Evolutionary conservation across 2,113 vertebrate genomes (phyloP), one percentile per base, ranked within the genome.

Genomic region (Gallinago jamesoni): DNA sequence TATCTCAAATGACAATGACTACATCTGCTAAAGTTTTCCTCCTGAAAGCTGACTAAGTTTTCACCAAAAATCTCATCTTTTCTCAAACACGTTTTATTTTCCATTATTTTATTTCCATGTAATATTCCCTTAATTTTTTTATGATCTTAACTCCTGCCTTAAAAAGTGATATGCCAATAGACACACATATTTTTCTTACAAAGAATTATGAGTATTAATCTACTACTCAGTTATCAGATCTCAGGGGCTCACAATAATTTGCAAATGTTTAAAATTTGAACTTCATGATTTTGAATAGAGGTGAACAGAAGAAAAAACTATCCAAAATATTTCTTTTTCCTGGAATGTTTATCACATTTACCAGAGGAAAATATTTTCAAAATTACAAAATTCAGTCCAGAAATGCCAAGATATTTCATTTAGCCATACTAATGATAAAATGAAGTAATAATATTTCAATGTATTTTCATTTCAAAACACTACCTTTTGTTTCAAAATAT

Each of bases 391-490:
- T n/a, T 17, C 20, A 47, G 37, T 57, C 31, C 48, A 87, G 60
- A 87, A 94, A 78, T 48, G 25, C 48, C 74, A 91, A 78, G 84
- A 68, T 87, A 95, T 68, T 94, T 85, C 53, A 64, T 67, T 68
- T 72, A 70, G 45, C n/a, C 28, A 50, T 63, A 47, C 7, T 70
- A 64, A 69, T 31, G 39, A 73, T 91, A 91, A 85, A 66, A 41
- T 10, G 18, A 76, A 77, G n/a, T 70, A 84, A 87, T 82, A 53
- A 68, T 79, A 93, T 89, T 18, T 89, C 53, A 68, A 39, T 52
- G 52, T 87, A 82, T 87, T 94, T 95, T 86, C n/a, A 87, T 89
- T 94, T 91, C 84, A 95, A 91, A 95, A 93, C 50, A 89, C 23
- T 63, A 93, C 60, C 28, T 84, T 89, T 89, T 78, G 20, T 89